Evolutionary conservation across 1,140 invertebrate species (phyloP).

Genomic region (Palaemon carinicauda): DNA sequence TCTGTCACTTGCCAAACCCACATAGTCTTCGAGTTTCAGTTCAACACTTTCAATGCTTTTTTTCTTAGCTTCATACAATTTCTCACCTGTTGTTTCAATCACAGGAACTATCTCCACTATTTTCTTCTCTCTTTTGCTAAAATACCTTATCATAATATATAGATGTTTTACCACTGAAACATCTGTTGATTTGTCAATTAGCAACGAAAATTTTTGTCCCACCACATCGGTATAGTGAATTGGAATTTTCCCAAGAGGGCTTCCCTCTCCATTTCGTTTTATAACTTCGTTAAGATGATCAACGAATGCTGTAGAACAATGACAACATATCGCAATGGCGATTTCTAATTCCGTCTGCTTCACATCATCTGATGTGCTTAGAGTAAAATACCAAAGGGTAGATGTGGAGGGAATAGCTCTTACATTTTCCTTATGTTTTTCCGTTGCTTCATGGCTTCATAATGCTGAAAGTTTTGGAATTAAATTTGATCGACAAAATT

Average conservation of each 20-base stretch:
- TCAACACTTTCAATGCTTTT: not conserved
- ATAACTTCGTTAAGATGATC: slow-evolving; percentile 23
- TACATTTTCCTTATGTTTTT: not conserved
- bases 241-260: not conserved
- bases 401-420: not conserved
- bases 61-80: not conserved
- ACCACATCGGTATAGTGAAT: slow-evolving; percentile 28
- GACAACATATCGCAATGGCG: slow-evolving; percentile 26
- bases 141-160: slow-evolving; percentile 27
- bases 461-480: not conserved
- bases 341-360: slow-evolving; percentile 30
- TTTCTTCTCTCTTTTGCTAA: slow-evolving; percentile 11
- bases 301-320: slow-evolving; percentile 19
- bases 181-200: slow-evolving; percentile 31
- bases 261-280: slow-evolving; percentile 27
- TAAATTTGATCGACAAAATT: not conserved
- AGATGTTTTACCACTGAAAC: not conserved
- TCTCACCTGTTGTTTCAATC: slow-evolving; percentile 25
- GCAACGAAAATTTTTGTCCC: slow-evolving; percentile 6
- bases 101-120: slow-evolving; percentile 20
- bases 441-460: not conserved
- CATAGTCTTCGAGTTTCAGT: not conserved
- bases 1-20: too few relatives aligned
- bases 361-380: slow-evolving; percentile 14
- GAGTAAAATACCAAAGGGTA: not conserved